phyloP scores from a whole-genome alignment of 2,888 invertebrate species.

The Stenodema calcarata region DNA sequence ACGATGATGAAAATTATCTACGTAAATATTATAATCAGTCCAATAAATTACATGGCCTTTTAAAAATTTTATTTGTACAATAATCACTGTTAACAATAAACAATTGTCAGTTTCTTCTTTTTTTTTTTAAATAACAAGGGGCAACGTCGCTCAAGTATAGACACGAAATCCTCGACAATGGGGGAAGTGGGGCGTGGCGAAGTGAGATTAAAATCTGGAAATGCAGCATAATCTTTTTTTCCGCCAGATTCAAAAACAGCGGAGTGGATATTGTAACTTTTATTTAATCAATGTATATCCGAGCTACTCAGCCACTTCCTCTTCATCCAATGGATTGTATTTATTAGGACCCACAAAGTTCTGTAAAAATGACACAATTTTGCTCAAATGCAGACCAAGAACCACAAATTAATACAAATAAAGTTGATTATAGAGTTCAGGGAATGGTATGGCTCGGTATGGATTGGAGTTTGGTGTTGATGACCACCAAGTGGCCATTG shows the following conservation, averaged over 20 bases:
- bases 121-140: neutral
- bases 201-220: constrained; percentile 10
- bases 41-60: constrained; percentile 38
- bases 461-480: too few relatives aligned
- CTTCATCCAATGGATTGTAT: constrained; percentile 42
- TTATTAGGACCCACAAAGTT: constrained; percentile 49
- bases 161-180: neutral
- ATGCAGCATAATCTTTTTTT: constrained; percentile 2
- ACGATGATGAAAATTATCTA: constrained; percentile 39
- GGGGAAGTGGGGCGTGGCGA: neutral
- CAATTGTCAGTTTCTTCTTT: constrained; percentile 6
- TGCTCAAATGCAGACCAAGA: neutral
- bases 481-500: too few relatives aligned
- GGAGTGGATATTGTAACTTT: constrained; percentile 4
- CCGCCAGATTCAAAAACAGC: constrained; percentile 11
- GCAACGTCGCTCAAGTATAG: neutral
- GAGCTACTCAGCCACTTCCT: constrained; percentile 44
- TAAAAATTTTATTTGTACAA: constrained; percentile 9
- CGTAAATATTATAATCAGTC: constrained; percentile 42
- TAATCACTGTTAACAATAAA: constrained; percentile 9
- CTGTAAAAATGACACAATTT: constrained; percentile 45
- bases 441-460: neutral
- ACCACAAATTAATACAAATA: neutral
- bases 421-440: too few relatives aligned
- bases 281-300: constrained; percentile 1